Conservation (phyloP, 2,888 invertebrate genomes). For the Aricia artaxerxes region DNA sequence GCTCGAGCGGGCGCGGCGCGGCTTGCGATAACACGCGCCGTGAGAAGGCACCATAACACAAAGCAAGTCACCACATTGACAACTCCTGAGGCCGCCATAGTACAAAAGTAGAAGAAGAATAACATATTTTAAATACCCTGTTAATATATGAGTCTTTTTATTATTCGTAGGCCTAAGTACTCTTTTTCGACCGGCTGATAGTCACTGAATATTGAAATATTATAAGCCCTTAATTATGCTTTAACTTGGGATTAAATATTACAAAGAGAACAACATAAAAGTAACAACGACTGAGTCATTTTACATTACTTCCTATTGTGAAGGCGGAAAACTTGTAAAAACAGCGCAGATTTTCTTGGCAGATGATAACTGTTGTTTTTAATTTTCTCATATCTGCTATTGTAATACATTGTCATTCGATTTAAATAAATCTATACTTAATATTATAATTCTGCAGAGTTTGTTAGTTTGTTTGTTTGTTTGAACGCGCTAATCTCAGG, state of each 20-base stretch:
- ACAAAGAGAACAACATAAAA: background rate
- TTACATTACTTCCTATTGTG: slow-evolving; percentile 20
- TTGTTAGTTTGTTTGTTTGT: too few species aligned
- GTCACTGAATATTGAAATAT: background rate
- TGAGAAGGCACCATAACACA: too few species aligned
- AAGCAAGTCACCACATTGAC: too few species aligned
- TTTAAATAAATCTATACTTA: background rate
- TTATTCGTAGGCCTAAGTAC: too few species aligned
- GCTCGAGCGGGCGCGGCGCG: too few species aligned
- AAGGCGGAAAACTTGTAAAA: slow-evolving; percentile 22
- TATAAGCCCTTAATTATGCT: background rate
- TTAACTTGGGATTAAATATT: background rate
- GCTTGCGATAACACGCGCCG: too few species aligned
- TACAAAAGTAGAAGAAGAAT: too few species aligned
- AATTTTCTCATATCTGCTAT: background rate
- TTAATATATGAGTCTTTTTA: too few species aligned
- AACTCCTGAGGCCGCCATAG: too few species aligned
- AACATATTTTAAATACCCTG: too few species aligned
- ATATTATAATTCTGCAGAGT: too few species aligned
- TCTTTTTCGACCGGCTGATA: background rate
- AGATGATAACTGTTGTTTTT: background rate
- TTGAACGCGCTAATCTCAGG: too few species aligned
- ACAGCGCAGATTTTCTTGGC: slow-evolving; percentile 21
- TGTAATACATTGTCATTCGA: background rate
- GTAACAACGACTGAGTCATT: slow-evolving; percentile 20